A percentile compares a stretch with the other conserved stretches of the same genome.
These are phyloP conservation scores for Macropodus opercularis DNA, from an alignment of 2,797 vertebrate species.

Conservation along the genomic window DNA sequence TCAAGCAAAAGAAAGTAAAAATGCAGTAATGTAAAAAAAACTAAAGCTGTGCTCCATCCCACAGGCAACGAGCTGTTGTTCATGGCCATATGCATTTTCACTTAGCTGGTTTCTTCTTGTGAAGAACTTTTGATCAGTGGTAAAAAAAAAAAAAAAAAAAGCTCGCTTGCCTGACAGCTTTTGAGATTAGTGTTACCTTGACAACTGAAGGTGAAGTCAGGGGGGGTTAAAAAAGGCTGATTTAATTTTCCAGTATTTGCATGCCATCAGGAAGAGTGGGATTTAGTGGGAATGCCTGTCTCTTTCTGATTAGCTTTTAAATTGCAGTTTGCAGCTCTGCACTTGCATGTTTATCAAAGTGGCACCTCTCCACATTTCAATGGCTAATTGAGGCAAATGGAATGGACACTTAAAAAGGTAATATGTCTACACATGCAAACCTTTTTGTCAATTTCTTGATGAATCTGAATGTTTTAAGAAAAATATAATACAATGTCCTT, in stretches of 20 bases:
- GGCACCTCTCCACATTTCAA: slow-evolving; percentile 44
- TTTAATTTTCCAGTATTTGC: slow-evolving; percentile 78
- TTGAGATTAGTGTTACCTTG: slow-evolving; percentile 78
- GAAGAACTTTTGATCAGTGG: slow-evolving; percentile 60
- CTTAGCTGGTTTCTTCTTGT: slow-evolving; percentile 22
- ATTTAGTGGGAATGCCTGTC: slow-evolving; percentile 71
- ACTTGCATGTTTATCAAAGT: slow-evolving; percentile 64
- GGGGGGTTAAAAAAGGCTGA: slow-evolving; percentile 75
- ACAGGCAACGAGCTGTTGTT: neutral
- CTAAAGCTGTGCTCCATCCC: neutral
- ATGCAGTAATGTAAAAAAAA: neutral
- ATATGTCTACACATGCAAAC: neutral
- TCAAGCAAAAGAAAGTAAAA: neutral
- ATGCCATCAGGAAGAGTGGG: slow-evolving; percentile 70
- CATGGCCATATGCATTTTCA: slow-evolving; percentile 13
- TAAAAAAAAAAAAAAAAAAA: slow-evolving; percentile 61
- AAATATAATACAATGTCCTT: neutral
- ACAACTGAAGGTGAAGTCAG: slow-evolving; percentile 66
- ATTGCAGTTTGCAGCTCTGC: slow-evolving; percentile 67
- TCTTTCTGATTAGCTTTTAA: slow-evolving; percentile 75
- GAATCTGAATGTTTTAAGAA: neutral
- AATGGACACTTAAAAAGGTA: slow-evolving; percentile 23
- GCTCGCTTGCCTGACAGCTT: slow-evolving; percentile 71
- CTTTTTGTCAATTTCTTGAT: slow-evolving; percentile 5
- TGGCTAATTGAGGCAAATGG: slow-evolving; percentile 25